Base-by-base conservation (phyloP, 2,113 vertebrate genomes). In the Vulpes lagopus region DNA sequence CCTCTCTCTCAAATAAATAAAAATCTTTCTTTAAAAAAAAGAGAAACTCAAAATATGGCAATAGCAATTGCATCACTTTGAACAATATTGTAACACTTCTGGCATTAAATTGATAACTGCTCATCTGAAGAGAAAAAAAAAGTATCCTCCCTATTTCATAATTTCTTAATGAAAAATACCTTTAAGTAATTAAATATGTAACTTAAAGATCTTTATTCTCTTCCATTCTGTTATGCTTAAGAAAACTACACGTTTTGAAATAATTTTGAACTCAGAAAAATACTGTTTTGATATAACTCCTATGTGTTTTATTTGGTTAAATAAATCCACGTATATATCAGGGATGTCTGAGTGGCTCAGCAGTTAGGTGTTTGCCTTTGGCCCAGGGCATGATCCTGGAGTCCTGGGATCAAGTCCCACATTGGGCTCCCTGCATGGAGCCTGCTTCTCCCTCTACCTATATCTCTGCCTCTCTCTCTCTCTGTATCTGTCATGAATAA, bases 1-100 rank as follows among this genome's bases (percentile, higher is more conserved):
- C 43, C 43, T 43, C 43, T 43, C 43, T 43, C 43, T 43, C 43
- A 43, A 43, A 43, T 43, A 43, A 43, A 43, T 43, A 43, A 43
- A 43, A 43, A 43, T 43, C 43, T 43, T 43, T 43, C 43, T 43
- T 43, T 64, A 64, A 64, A 64, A 57, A 60, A 64, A 97, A 98
- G 49, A 95, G 35, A 89, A 97, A 95, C 1, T 27, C 82, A 51
- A 86, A 90, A 94, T 79, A 84, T 87, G 94, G 89, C 95, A 98
- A 95, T 96, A 97, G 94, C 88, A 95, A 82, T 80, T 80, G 16
- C 3, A 30, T 90, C 81, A 57, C 5, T 98, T 94, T 97, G 69
- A 95, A 95, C 38, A 96, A 74, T 35, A 57, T 43, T 95, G 49
- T 86, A 97, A 82, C 53, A 92, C 89, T 95, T 97, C 81, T 97